Evolutionary conservation across 92 coral and sea anemone species (phyloP).

Genomic region (Epizoanthus fatuus): DNA sequence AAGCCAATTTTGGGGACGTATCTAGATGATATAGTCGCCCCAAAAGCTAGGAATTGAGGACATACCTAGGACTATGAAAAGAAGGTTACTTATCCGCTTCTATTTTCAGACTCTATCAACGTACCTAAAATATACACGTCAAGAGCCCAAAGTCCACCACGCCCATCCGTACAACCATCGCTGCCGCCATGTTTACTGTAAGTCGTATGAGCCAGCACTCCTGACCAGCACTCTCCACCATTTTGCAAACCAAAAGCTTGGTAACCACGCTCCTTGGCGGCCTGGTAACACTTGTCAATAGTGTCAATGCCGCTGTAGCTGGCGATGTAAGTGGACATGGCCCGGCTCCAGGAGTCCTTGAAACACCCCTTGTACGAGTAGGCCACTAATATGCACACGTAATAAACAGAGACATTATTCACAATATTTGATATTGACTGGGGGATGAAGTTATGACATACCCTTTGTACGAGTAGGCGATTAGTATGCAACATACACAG

Average conservation of each 20-base stretch:
- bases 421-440: no score
- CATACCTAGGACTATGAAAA: background rate
- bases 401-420: background rate
- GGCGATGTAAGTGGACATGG: constrained; percentile 6
- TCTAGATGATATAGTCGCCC: background rate
- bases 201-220: constrained; percentile 31
- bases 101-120: no score
- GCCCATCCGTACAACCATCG: constrained; percentile 10
- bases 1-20: no score
- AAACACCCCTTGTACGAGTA: constrained; percentile 31
- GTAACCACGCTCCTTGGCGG: constrained; percentile 28
- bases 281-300: constrained; percentile 34
- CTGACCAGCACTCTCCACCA: constrained; percentile 42
- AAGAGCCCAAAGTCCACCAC: constrained; percentile 9
- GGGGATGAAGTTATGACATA: no score
- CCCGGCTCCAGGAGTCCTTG: constrained; percentile 8
- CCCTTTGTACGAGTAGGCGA: no score
- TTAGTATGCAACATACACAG: no score
- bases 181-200: constrained; percentile 30
- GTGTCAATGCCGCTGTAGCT: constrained; percentile 27
- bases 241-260: constrained; percentile 26
- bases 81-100: no score
- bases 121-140: constrained; percentile 3
- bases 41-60: background rate
- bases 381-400: background rate